Conservation (phyloP, 2,797 vertebrate species). For the Tokudaia tokunoshimensis region DNA sequence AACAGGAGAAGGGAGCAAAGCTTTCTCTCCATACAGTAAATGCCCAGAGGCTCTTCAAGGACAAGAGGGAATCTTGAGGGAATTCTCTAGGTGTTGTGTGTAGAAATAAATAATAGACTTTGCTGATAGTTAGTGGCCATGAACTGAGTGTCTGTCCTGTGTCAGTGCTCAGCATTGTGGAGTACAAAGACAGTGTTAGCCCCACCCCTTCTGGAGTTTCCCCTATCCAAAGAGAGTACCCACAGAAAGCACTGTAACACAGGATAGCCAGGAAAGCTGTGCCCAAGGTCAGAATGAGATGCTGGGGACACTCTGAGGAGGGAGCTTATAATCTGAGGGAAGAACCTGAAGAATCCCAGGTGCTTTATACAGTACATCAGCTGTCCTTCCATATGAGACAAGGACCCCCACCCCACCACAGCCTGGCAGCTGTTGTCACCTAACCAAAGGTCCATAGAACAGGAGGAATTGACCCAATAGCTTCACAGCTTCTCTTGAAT, state of each 20-base stretch:
- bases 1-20: not conserved
- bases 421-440: not conserved
- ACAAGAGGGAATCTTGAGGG: not conserved
- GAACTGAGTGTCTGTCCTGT: not conserved
- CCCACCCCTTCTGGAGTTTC: not conserved
- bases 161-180: not conserved
- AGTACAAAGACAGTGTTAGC: not conserved
- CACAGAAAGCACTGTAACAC: not conserved
- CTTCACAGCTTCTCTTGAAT: not conserved
- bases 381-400: not conserved
- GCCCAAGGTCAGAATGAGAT: accelerated
- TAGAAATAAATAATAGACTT: not conserved
- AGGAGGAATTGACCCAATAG: not conserved
- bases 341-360: not conserved
- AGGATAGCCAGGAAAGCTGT: accelerated
- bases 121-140: not conserved
- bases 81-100: not conserved
- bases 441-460: not conserved
- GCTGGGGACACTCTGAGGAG: not conserved
- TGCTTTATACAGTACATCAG: not conserved
- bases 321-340: not conserved
- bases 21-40: not conserved
- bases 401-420: not conserved
- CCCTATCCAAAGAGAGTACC: not conserved
- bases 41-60: not conserved